Base-by-base conservation (phyloP, 1,140 invertebrate genomes). In the Vanessa atalanta region DNA sequence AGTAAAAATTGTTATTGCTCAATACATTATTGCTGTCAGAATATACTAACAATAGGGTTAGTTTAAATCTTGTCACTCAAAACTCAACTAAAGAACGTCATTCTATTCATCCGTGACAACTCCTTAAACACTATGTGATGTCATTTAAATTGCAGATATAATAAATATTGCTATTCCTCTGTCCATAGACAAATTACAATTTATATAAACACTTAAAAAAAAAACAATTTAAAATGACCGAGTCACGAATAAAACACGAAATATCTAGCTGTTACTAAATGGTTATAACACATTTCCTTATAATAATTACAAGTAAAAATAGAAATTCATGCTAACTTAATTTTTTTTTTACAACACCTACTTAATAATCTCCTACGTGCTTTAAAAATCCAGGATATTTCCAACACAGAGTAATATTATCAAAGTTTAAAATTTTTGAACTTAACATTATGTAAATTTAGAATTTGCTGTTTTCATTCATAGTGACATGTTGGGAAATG, bases 251-350 rank as follows among this genome's bases (percentile, higher is more conserved):
- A 79, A 80, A 83, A 84, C 77, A 79, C 64, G 75, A 76, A 70
- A 75, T 75, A 74, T 78, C 87, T 89, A 90, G 84, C 86, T 75
- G 83, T 83, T 81, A 75, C 88, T 90, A 88, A 77, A 68, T 71
- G 73, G 75, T 72, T 66, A 81, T 81, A 79, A 84, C 75, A 83
- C 77, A 79, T 79, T 77, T 77, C 70, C 79, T 83, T 88, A 87
- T 69, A 67, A 70, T 70, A 61, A 81, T 78, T 83, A 84, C 70
- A 86, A 87, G 83, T 82, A 83, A 84, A 83, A 87, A 83, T 84
- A 83, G 47, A 83, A 84, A 87, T 81, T 84, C 84, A 86, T 75
- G 70, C 87, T 90, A 87, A 88, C 79, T 87, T 88, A 88, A 79
- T 82, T 75, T 43, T 48, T 83, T 77, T 53, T 65, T 65, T 69